Conservation (phyloP, 2,113 vertebrate genomes). For the Echinops telfairi region DNA sequence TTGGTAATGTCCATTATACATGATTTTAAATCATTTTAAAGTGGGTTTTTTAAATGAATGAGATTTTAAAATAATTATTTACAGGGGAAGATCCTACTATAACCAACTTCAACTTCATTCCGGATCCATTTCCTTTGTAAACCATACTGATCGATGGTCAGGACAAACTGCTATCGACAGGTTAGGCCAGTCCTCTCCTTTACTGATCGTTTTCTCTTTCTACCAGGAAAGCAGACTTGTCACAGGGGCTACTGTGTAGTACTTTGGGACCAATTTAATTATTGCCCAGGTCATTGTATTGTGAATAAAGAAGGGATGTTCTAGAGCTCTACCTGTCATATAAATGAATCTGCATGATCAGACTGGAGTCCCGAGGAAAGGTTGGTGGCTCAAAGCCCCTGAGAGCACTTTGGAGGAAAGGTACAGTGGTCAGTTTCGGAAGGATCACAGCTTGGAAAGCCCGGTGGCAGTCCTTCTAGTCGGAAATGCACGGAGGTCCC, state of each 20-base stretch:
- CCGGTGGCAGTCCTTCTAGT: neutral
- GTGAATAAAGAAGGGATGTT: neutral
- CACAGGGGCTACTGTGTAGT: neutral
- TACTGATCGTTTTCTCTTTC: neutral
- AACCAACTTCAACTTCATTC: neutral
- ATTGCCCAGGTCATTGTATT: neutral
- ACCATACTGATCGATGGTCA: neutral
- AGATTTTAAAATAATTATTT: too few species aligned
- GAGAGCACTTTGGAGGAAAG: neutral
- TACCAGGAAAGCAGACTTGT: neutral
- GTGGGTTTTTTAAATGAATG: too few species aligned
- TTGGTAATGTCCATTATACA: too few species aligned
- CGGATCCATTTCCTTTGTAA: neutral
- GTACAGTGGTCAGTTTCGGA: neutral
- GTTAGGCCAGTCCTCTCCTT: neutral
- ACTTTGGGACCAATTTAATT: neutral
- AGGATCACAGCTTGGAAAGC: neutral
- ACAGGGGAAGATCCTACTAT: too few species aligned
- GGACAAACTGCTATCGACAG: neutral
- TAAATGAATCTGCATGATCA: too few species aligned
- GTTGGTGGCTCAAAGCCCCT: neutral
- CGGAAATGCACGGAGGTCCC: too few species aligned
- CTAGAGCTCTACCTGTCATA: too few species aligned
- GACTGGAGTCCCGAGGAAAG: neutral
- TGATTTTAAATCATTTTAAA: too few species aligned